Percentiles rank a stretch among this genome's conserved stretches.
Evolutionary conservation across 2,888 invertebrate species (phyloP).

Genomic region (Drosophila bunnanda): DNA sequence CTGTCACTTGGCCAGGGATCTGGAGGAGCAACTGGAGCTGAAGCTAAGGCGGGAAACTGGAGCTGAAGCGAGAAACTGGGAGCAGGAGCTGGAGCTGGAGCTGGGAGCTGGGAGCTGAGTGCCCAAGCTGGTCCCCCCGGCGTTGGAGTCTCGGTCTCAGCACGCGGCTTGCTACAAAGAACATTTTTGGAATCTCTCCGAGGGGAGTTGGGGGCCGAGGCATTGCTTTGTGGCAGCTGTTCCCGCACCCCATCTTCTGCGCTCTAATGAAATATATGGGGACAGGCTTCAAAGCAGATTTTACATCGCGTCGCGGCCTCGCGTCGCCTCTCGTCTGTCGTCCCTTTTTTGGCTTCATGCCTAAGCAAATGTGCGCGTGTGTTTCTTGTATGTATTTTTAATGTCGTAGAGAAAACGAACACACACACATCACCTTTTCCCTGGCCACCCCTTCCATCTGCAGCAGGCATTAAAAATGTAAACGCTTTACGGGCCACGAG

Average conservation of each 20-base stretch:
- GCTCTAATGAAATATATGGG: constrained; percentile 74
- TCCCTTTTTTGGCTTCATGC: constrained; percentile 3
- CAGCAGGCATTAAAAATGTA: constrained; percentile 69
- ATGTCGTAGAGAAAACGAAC: constrained; percentile 52
- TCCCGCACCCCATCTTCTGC: too few species aligned
- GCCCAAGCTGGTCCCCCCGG: constrained; percentile 26
- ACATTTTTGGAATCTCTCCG: constrained; percentile 39
- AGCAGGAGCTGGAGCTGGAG: not conserved
- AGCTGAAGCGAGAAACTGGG: too few species aligned
- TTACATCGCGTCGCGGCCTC: constrained; percentile 27
- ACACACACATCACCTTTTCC: not conserved
- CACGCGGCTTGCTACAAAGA: constrained; percentile 43
- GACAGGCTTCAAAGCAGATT: constrained; percentile 60
- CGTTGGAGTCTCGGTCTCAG: constrained; percentile 17
- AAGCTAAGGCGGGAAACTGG: not conserved
- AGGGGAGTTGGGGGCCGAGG: not conserved
- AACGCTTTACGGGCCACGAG: constrained; percentile 69
- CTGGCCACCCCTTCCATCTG: not conserved
- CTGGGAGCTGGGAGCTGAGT: not conserved
- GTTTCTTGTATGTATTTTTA: constrained; percentile 59
- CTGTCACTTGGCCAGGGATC: constrained; percentile 48
- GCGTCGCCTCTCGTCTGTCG: too few species aligned
- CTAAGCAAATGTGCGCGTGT: constrained; percentile 44
- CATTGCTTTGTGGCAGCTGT: constrained; percentile 38
- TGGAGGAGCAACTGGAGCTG: not conserved